Evolutionary conservation across 2,888 invertebrate species (phyloP).

Genomic region (Ochropleura leucogaster): DNA sequence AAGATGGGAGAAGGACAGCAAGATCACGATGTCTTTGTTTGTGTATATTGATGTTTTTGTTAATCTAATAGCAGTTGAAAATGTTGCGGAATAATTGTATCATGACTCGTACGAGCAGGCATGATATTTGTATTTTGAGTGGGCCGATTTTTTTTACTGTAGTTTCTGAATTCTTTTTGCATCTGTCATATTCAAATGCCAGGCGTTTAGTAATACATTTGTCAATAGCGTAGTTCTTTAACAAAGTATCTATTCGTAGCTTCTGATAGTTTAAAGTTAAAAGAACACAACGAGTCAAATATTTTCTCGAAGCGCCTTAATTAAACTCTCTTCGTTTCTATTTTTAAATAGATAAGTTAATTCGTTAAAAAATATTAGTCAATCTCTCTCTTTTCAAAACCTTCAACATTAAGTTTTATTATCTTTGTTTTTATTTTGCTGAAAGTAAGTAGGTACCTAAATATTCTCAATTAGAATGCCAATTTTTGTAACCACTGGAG

Average conservation of each 20-base stretch:
- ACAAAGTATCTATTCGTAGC: background rate
- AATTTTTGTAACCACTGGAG: slow-evolving; percentile 15
- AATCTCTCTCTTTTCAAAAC: background rate
- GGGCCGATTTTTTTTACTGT: slow-evolving; percentile 1
- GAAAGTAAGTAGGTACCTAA: no score
- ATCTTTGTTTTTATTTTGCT: background rate
- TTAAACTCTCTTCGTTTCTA: background rate
- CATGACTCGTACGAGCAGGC: slow-evolving; percentile 18
- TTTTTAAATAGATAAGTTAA: background rate
- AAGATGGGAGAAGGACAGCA: no score
- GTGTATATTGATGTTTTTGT: background rate
- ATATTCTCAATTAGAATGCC: slow-evolving; percentile 11
- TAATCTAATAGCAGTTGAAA: background rate
- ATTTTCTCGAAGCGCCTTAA: background rate
- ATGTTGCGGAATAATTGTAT: slow-evolving; percentile 3
- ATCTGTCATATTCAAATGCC: background rate
- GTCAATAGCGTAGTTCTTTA: background rate
- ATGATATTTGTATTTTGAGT: slow-evolving; percentile 23
- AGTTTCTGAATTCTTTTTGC: background rate
- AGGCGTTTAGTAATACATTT: background rate
- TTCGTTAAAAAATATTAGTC: no score
- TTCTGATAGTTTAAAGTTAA: background rate
- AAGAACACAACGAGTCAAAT: no score
- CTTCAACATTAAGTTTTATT: background rate
- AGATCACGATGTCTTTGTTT: background rate